These are phyloP conservation scores for Pogonognathellus flavescens DNA, from an alignment of 1,140 invertebrate species.

Conservation along the genomic window DNA sequence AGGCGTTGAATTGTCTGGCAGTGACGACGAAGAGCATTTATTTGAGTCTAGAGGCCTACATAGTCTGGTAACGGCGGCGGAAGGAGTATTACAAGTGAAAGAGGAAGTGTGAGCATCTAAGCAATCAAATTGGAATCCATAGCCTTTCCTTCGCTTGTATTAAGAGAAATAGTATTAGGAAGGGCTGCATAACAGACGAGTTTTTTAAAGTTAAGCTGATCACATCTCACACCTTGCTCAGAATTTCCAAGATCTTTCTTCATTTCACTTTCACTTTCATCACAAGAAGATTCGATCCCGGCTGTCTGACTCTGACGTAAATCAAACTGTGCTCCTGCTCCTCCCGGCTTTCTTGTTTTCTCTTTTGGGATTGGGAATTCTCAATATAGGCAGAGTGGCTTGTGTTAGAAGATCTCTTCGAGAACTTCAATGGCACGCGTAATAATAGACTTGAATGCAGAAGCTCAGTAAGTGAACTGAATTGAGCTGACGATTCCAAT, in stretches of 20 bases:
- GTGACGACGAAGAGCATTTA: background rate
- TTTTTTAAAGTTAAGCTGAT: constrained; percentile 44
- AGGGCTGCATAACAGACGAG: constrained; percentile 22
- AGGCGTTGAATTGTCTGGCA: background rate
- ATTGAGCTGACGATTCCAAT: constrained; percentile 13
- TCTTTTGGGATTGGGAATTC: constrained; percentile 49
- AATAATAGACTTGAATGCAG: constrained; percentile 30
- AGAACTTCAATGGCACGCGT: constrained; percentile 12
- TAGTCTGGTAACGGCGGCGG: background rate
- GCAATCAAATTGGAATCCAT: constrained; percentile 42
- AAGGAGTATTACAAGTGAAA: background rate
- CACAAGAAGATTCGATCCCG: constrained; percentile 41
- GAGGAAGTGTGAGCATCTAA: background rate
- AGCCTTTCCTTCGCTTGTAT: background rate
- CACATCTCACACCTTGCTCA: constrained; percentile 38
- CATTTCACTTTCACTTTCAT: constrained; percentile 49
- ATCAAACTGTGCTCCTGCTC: constrained; percentile 35
- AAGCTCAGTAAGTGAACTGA: background rate
- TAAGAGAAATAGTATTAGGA: background rate
- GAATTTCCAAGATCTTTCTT: constrained; percentile 47
- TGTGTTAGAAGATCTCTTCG: constrained; percentile 6
- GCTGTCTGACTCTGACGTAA: constrained; percentile 49
- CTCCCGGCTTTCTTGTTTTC: constrained; percentile 46
- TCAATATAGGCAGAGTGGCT: constrained; percentile 28
- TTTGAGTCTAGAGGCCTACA: background rate